Evolutionary conservation across 2,888 invertebrate genomes (phyloP), one percentile per base, ranked within the genome.

Genomic region (Melanostoma scalare): DNA sequence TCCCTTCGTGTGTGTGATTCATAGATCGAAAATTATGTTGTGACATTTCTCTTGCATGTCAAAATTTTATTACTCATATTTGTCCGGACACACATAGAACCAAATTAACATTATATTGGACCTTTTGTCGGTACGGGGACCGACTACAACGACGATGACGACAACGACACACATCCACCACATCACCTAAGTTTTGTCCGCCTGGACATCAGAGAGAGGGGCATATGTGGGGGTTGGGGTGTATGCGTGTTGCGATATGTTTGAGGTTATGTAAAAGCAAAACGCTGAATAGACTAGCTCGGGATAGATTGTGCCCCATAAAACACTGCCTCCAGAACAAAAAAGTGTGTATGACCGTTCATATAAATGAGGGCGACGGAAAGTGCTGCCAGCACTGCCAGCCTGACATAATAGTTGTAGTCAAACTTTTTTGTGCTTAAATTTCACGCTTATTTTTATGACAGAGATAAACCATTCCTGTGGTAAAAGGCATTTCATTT

Each of bases 11-110:
- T 84, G 80, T 85, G 84, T 87, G 86, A 87, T 87, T 87, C 87
- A 87, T 86, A 85, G 86, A 86, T 85, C 76, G 86, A 81, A 87
- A 86, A 87, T 86, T 87, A 86, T 87, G 87, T 86, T 87, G 87
- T 87, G 87, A 87, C 86, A 87, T 87, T 86, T 85, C 84, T 86
- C 87, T 86, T 86, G 87, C 87, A 87, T 87, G 87, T 87, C 85
- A 86, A 86, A 86, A 86, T 86, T 86, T 86, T 86, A 86, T 86
- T 86, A 87, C 85, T 87, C 86, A 86, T 86, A 86, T 86, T 85
- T 85, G 85, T 85, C 78, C 85, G 78, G 58, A 85, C 85, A 85
- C 85, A 85, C 80, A 85, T 85, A 80, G 85, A 80, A 86, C 84
- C 85, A 85, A 85, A 85, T 86, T 85, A 86, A 86, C 85, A 86